Conservation (phyloP, 2,113 vertebrate species). For the Nothobranchius kuhntae region DNA sequence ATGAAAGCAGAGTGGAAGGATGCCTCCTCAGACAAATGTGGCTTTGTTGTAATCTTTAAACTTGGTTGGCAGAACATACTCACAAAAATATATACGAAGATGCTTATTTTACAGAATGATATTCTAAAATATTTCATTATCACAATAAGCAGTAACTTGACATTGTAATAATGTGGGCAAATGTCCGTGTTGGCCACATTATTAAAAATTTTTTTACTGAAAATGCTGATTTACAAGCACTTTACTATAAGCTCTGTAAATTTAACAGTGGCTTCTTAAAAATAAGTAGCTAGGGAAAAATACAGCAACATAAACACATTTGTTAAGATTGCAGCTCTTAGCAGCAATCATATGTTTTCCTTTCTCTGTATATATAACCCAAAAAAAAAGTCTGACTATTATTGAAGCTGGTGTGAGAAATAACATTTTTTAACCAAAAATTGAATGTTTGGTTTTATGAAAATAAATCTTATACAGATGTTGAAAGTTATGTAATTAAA, state of each 20-base stretch:
- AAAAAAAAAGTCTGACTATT: not conserved
- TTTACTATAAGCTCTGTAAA: conserved; percentile 11
- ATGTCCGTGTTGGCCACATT: no score
- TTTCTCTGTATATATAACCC: not conserved
- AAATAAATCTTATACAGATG: conserved; percentile 6
- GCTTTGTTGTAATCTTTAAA: conserved; percentile 6
- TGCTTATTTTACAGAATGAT: no score
- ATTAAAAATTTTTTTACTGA: conserved; percentile 8
- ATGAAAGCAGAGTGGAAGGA: conserved; percentile 7
- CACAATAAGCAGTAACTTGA: no score
- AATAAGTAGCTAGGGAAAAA: conserved; percentile 3
- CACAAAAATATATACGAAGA: no score
- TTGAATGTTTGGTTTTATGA: conserved; percentile 11
- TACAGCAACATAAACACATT: conserved; percentile 13
- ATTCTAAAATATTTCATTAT: no score
- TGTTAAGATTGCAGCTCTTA: conserved; percentile 9
- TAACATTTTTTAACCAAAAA: conserved; percentile 3
- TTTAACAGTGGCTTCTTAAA: conserved; percentile 10
- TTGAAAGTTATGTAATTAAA: conserved; percentile 8
- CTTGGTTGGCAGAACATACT: not conserved
- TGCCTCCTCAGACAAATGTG: conserved; percentile 5
- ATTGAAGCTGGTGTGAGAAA: not conserved
- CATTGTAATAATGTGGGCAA: no score
- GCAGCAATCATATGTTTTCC: conserved; percentile 24
- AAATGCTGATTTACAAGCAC: conserved; percentile 23